These are phyloP conservation scores for Pristionchus fissidentatus DNA, from an alignment of 2,888 invertebrate species.

Conservation along the genomic window DNA sequence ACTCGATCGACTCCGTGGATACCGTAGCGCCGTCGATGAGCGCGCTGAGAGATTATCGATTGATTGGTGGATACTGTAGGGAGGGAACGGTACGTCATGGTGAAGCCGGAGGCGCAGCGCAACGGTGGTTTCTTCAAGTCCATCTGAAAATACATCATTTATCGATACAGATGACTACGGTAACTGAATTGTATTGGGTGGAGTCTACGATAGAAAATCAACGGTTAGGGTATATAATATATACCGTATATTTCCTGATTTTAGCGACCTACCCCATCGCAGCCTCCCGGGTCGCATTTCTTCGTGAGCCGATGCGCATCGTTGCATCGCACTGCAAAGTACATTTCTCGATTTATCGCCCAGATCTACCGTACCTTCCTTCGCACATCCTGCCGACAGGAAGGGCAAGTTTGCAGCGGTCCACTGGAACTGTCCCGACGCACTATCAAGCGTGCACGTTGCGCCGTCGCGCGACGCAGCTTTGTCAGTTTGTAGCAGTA, in stretches of 20 bases:
- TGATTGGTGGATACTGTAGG: background rate
- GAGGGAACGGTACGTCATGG: background rate
- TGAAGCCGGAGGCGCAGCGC: background rate
- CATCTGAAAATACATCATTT: no score
- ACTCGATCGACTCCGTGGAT: background rate
- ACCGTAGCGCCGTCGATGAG: background rate
- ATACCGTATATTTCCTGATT: no score
- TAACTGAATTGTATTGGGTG: background rate
- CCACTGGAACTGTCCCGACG: background rate
- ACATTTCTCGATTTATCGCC: background rate
- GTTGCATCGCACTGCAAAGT: background rate
- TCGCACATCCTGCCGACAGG: background rate
- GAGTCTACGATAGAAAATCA: background rate
- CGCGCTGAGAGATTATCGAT: background rate
- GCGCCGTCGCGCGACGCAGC: no score
- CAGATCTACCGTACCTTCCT: background rate
- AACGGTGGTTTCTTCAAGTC: background rate
- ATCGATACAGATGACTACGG: no score
- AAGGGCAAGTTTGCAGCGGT: background rate
- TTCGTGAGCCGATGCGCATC: background rate
- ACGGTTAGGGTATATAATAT: no score
- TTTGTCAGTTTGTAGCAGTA: no score
- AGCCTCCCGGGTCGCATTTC: background rate
- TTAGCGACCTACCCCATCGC: background rate
- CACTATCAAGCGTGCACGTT: no score